Evolutionary conservation across 2,888 invertebrate genomes (phyloP), one percentile per base, ranked within the genome.

Genomic region (Melinopterus prodromus): DNA sequence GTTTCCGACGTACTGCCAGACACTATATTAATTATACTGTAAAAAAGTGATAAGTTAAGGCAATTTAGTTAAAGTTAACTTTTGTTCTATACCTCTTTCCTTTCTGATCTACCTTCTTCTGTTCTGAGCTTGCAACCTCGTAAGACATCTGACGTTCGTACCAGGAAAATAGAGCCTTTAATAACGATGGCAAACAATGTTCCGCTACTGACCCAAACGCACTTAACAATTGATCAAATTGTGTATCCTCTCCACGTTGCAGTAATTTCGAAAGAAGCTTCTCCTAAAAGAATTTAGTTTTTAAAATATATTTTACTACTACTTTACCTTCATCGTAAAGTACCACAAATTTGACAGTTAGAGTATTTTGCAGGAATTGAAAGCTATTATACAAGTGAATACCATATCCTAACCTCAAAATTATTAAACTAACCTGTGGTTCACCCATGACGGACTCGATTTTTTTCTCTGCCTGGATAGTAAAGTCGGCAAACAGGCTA

Each of bases 141-240:
- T 74, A 74, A 0, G 94, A 93, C 89, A 96, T 92, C 88, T 97
- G 96, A 14, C 97, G 90, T 84, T 96, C 97, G 85, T 98, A 97
- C 99, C 99, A 99, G 16, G 96, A 96, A 88, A 99, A 96, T 75
- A 99, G 90, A 1, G 98, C 98, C 79, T 95, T 92, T 83, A 99
- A 90, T 82, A 99, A 92, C 4, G 99, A 99, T 0, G 99, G 99
- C 83, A 99, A 90, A 89, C 99, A 99, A 88, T 99, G 98, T 88
- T 99, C 99, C 0, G 99, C 98, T 3, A 98, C 98, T 9, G 96
- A 96, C 15, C 98, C 97, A 86, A 99, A 95, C 0, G 98, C 96
- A 77, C 95, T 95, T 75, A 99, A 90, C 71, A 99, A 91, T 90
- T 99, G 98, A 90, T 99, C 99, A 87, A 99, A 95, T 84, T 98